phyloP scores from a whole-genome alignment of 2,888 invertebrate species.

The Tineola bisselliella region DNA sequence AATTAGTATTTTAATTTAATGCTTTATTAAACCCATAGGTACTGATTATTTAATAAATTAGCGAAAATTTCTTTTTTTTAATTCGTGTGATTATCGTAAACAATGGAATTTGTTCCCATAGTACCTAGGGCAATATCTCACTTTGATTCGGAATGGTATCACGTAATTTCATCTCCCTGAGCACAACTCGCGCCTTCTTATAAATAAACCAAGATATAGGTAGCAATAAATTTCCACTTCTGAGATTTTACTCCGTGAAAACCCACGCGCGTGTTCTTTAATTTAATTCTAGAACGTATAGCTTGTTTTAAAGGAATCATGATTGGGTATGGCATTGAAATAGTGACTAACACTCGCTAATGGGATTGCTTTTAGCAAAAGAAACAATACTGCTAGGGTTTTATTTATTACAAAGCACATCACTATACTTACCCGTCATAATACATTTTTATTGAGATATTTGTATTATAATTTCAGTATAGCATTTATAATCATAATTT shows the following conservation, averaged over 20 bases:
- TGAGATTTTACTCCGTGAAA: slow-evolving; percentile 29
- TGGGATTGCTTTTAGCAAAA: background rate
- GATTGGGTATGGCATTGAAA: slow-evolving; percentile 41
- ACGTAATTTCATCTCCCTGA: slow-evolving; percentile 65
- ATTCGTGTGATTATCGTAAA: background rate
- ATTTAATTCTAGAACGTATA: slow-evolving; percentile 57
- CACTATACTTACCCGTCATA: no score
- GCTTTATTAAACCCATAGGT: no score
- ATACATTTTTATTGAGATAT: no score
- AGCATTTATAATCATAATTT: no score
- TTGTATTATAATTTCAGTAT: no score
- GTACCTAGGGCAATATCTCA: slow-evolving; percentile 43
- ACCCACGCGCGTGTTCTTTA: slow-evolving; percentile 28
- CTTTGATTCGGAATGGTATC: slow-evolving; percentile 65
- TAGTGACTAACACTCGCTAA: slow-evolving; percentile 21
- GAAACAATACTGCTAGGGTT: background rate
- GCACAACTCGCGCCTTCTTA: slow-evolving; percentile 52
- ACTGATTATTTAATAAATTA: background rate
- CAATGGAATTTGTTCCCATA: slow-evolving; percentile 25
- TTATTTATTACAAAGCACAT: no score
- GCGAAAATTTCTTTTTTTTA: background rate
- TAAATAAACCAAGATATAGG: slow-evolving; percentile 65
- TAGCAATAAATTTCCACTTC: slow-evolving; percentile 59
- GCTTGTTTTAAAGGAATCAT: slow-evolving; percentile 43
- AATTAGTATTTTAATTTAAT: no score